Conservation (phyloP, 2,797 vertebrate species). For the Dendrocincla tyrannina region DNA sequence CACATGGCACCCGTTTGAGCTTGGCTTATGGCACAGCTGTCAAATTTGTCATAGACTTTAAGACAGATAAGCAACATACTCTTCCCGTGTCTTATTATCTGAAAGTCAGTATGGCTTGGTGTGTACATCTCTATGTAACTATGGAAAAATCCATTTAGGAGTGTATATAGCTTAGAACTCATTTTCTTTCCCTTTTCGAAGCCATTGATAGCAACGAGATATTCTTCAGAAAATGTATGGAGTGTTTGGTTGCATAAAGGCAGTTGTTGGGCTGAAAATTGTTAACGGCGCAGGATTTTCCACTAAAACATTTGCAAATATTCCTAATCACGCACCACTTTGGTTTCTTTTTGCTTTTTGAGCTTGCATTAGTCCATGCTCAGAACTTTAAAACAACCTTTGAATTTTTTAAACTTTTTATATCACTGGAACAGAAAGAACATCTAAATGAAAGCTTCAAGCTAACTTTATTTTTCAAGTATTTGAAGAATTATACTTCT, state of each 20-base stretch:
- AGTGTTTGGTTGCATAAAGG: background rate
- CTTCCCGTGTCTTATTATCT: background rate
- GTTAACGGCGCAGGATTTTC: background rate
- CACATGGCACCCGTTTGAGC: background rate
- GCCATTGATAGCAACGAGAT: background rate
- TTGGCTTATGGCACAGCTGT: background rate
- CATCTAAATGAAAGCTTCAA: conserved; percentile 40
- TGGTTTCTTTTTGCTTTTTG: background rate
- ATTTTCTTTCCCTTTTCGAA: background rate
- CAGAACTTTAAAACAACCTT: conserved; percentile 3
- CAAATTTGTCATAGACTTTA: background rate
- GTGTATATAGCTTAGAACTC: background rate
- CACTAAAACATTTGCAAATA: background rate
- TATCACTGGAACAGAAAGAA: conserved; percentile 34
- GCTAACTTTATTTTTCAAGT: conserved; percentile 46
- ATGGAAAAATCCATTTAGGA: background rate
- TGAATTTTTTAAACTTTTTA: conserved; percentile 53
- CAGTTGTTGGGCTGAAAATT: background rate
- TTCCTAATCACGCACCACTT: background rate
- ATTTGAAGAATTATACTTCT: conserved; percentile 20
- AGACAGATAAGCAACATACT: background rate
- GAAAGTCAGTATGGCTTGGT: background rate
- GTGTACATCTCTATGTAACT: conserved; percentile 13
- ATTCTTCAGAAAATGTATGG: background rate
- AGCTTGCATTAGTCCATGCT: background rate